Conservation (phyloP, 2,888 invertebrate genomes). For the Cheilosia soror region DNA sequence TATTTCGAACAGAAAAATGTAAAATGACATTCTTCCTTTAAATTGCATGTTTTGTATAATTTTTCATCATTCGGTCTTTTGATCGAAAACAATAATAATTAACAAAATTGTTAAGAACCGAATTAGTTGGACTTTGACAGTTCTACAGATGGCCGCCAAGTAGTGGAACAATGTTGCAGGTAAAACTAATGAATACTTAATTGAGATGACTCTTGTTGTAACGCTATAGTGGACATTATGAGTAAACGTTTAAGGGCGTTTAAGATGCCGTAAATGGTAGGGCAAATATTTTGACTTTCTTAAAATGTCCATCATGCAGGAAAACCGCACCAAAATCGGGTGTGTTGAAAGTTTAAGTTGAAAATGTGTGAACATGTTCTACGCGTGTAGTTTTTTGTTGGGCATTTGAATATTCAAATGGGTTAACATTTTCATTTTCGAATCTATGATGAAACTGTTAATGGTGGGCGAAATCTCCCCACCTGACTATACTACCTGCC, state of each 20-base stretch:
- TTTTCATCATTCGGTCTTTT: slow-evolving; percentile 43
- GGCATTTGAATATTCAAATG: slow-evolving; percentile 21
- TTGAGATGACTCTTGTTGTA: slow-evolving; percentile 53
- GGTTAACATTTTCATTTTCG: slow-evolving; percentile 25
- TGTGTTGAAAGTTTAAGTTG: slow-evolving; percentile 1
- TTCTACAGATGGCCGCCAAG: slow-evolving; percentile 1
- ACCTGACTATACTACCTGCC: neutral
- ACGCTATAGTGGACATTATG: neutral
- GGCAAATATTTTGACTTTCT: slow-evolving; percentile 54
- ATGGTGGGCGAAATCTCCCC: neutral
- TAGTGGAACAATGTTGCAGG: slow-evolving; percentile 46
- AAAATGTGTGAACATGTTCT: slow-evolving; percentile 12
- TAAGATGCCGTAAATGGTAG: slow-evolving; percentile 9
- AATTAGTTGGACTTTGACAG: slow-evolving; percentile 62
- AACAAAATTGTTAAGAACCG: slow-evolving; percentile 56
- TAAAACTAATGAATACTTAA: slow-evolving; percentile 64
- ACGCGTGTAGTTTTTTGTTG: slow-evolving; percentile 11
- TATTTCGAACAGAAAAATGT: slow-evolving; percentile 4
- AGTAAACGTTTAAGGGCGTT: slow-evolving; percentile 31
- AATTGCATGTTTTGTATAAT: slow-evolving; percentile 64
- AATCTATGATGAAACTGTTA: neutral
- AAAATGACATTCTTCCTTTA: slow-evolving; percentile 3
- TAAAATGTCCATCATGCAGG: slow-evolving; percentile 1
- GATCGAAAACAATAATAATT: slow-evolving; percentile 49
- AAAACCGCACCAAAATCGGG: neutral